Evolutionary conservation across 1,140 invertebrate species (phyloP), one percentile per base, ranked within the genome.

Genomic region (Schlechtendalia chinensis): DNA sequence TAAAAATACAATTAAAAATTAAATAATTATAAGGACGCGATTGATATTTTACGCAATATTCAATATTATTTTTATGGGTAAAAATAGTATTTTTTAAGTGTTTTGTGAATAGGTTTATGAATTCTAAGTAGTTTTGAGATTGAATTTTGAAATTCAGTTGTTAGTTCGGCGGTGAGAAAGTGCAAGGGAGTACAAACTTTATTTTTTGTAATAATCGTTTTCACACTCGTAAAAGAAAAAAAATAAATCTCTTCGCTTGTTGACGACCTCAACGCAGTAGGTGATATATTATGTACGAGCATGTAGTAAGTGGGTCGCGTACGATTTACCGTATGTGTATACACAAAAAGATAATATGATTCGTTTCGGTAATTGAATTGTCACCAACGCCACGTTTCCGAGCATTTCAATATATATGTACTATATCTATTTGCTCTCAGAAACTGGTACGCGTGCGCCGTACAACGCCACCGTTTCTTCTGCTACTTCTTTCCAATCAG

Each of bases 401-500:
- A n/a, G 16, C n/a, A 19, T 1, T 22, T 24, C 63, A n/a, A 32
- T 58, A 24, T 10, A 29, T 45, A 67, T 45, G 16, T 47, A 69
- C 22, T 11, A 19, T 45, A 17, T 22, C 67, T 69, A 39, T 69
- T 69, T 10, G 45, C 39, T 2, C 19, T 24, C 56, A 22, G 12
- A 10, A 59, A 3, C 5, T 0, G 10, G n/a, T 59, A 59, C n/a
- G 6, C 8, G 1, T 58, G 54, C 56, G 10, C 22, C 56, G 8
- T 24, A 27, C 39, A 39, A 39, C 32, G 10, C 19, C 39, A 4
- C 45, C 2, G 19, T 4, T 14, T 12, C 19, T 12, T 24, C 19
- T 39, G 1, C 56, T 29, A 17, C 6, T 79, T 79, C 75, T 79
- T 79, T 79, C 75, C 75, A 79, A 79, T 79, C 75, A 79, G 58